phyloP scores from a whole-genome alignment of 2,888 invertebrate species.

The Eurois occulta region DNA sequence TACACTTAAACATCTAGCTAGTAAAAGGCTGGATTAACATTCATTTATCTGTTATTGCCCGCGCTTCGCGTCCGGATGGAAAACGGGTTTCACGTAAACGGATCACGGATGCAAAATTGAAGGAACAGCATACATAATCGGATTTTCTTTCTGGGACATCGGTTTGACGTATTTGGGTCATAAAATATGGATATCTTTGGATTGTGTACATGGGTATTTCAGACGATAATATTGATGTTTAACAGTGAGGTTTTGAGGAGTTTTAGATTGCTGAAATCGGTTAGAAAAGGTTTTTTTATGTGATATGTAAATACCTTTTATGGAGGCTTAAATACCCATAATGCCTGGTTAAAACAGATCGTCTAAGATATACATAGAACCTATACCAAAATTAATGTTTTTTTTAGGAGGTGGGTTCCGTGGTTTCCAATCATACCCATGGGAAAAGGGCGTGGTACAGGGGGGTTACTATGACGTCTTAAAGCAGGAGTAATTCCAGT shows the following conservation, averaged over 20 bases:
- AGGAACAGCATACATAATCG: conserved; percentile 24
- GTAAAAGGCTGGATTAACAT: conserved; percentile 5
- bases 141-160: conserved; percentile 21
- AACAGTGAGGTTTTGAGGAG: neutral
- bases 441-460: no score
- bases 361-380: no score
- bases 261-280: neutral
- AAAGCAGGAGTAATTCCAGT: no score
- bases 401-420: no score
- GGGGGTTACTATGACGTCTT: no score
- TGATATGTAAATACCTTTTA: no score
- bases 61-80: neutral
- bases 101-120: conserved; percentile 37
- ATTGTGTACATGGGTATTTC: neutral
- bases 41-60: conserved; percentile 18
- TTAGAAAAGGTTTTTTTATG: no score
- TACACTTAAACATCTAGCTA: neutral
- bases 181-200: neutral
- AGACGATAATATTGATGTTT: neutral
- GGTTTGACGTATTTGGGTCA: neutral
- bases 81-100: conserved; percentile 25
- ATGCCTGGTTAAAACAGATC: no score
- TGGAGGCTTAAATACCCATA: no score
- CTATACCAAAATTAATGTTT: no score
- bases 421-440: no score